Base-by-base conservation (phyloP, 2,797 vertebrate species). In the Martes flavigula region DNA sequence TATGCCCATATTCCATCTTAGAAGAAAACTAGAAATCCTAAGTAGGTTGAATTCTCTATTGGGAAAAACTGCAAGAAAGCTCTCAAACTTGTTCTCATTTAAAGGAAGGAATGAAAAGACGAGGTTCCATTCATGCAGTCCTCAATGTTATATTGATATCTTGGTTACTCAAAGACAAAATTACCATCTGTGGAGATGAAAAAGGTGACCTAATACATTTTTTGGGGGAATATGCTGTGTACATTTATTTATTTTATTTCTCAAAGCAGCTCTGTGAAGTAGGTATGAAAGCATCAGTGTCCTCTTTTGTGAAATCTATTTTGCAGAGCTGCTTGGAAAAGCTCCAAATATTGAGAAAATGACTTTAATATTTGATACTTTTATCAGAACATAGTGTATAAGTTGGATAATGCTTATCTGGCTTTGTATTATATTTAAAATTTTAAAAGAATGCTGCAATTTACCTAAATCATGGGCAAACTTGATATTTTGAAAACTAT, bases 401-500 rank as follows among this genome's bases (percentile, higher is more conserved):
- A 91, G 66, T 68, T 88, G 38, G 85, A 97, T 82, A 84, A 40
- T 60, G 25, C n/a, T 98, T 84, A 96, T 68, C 43, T 94, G 23
- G 3, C 40, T 95, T 90, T 96, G 75, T 51, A 92, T 96, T 96
- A 83, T 79, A 78, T 51, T 60, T 91, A 91, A 90, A 51, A 35
- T 78, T n/a, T 21, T 78, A 87, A 78, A 78, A 48, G 23, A 54
- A 87, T 38, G 84, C n/a, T 82, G 38, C 15, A 83, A 54, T 79
- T 83, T 78, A 81, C 30, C 97, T 96, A 91, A 94, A 97, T 97
- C 66, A 92, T 68, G 92, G 12, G 11, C 18, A 87, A 92, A 79
- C 83, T n/a, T 6, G 18, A 3, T 75, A 81, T 56, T 66, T 90
- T 96, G 62, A 79, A 85, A 91, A 54, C 17, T 56, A 87, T 15